Evolutionary conservation across 2,888 invertebrate species (phyloP).

Genomic region (Spicauda simplicius): DNA sequence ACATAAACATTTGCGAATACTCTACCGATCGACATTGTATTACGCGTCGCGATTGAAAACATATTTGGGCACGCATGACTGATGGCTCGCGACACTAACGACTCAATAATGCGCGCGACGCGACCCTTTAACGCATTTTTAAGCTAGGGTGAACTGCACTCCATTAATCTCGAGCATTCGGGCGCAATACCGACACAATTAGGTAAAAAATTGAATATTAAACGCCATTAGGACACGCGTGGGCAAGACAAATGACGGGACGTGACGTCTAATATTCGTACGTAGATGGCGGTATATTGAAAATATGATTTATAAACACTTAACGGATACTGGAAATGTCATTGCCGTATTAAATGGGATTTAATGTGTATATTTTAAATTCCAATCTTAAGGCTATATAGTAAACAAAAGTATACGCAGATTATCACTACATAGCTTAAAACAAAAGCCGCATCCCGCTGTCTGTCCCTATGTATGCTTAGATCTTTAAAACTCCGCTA

Average conservation of each 20-base stretch:
- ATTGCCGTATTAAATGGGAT: no score
- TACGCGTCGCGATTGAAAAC: constrained; percentile 50
- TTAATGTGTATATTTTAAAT: no score
- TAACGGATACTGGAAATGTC: no score
- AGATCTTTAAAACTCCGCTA: no score
- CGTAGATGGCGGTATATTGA: constrained; percentile 30
- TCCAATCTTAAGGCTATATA: no score
- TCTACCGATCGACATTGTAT: constrained; percentile 49
- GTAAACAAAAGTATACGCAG: no score
- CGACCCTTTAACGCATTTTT: constrained; percentile 73
- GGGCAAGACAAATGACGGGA: constrained; percentile 52
- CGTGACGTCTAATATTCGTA: constrained; percentile 35
- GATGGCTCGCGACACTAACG: constrained; percentile 71
- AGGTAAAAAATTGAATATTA: constrained; percentile 68
- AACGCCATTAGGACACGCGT: constrained; percentile 53
- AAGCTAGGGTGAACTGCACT: constrained; percentile 59
- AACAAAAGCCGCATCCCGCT: no score
- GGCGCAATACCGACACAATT: constrained; percentile 56
- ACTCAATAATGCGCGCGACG: constrained; percentile 59
- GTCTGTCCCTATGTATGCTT: no score
- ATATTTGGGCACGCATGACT: constrained; percentile 71
- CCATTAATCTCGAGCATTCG: constrained; percentile 64
- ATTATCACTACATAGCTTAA: no score
- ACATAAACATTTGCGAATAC: not conserved
- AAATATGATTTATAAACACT: constrained; percentile 31